phyloP scores from a whole-genome alignment of 2,888 invertebrate genomes.

The Eupsilia transversa region DNA sequence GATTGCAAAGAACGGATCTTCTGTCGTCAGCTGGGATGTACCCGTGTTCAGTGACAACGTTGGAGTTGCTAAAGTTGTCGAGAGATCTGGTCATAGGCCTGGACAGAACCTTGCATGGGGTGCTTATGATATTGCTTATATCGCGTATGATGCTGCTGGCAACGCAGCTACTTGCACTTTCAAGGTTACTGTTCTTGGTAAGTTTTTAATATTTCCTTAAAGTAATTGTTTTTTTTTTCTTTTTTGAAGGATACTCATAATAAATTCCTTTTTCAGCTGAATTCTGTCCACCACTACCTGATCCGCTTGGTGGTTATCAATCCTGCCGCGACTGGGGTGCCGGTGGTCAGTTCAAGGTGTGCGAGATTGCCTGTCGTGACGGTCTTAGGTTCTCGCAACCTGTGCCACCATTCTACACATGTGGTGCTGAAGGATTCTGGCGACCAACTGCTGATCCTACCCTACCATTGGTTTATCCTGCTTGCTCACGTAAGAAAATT shows the following conservation, averaged over 20 bases:
- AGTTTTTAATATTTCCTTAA: conserved; percentile 77
- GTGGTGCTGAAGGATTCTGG: conserved; percentile 99
- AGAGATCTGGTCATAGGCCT: conserved; percentile 96
- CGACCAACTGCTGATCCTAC: conserved; percentile 95
- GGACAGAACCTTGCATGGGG: conserved; percentile 97
- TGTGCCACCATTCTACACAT: conserved; percentile 99
- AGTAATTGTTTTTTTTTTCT: not conserved
- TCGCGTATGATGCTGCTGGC: conserved; percentile 97
- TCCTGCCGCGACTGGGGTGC: conserved; percentile 99
- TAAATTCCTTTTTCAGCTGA: conserved; percentile 92
- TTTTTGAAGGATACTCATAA: not conserved
- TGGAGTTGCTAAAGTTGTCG: conserved; percentile 94
- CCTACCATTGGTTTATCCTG: conserved; percentile 96
- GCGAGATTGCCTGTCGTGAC: conserved; percentile 96
- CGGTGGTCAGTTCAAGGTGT: conserved; percentile 98
- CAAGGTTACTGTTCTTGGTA: conserved; percentile 96
- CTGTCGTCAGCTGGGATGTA: conserved; percentile 97
- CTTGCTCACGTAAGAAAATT: conserved; percentile 94
- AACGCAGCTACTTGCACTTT: conserved; percentile 98
- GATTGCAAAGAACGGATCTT: conserved; percentile 97
- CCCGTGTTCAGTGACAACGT: conserved; percentile 97
- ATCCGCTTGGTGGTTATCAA: conserved; percentile 97
- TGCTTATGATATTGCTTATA: conserved; percentile 97
- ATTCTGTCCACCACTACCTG: conserved; percentile 96
- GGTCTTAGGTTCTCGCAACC: conserved; percentile 97